Evolutionary conservation across 2,888 invertebrate genomes (phyloP).

Genomic region (Teleiodes luculella): DNA sequence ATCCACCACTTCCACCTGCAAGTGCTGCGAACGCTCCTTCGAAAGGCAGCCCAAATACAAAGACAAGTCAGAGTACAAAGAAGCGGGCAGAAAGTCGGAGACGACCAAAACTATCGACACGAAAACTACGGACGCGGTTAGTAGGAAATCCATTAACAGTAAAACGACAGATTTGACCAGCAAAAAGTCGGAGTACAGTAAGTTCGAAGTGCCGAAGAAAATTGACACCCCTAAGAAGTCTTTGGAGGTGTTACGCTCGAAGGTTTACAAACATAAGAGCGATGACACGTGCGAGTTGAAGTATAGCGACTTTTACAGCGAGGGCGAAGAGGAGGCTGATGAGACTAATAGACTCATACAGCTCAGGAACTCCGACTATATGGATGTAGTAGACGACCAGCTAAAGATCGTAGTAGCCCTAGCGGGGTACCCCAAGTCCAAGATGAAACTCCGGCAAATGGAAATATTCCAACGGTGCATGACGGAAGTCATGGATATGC

Average conservation of each 20-base stretch:
- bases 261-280: conserved; percentile 35
- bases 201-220: conserved; percentile 36
- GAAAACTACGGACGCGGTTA: conserved; percentile 11
- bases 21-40: conserved; percentile 46
- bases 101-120: conserved; percentile 25
- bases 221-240: conserved; percentile 45
- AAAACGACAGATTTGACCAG: conserved; percentile 35
- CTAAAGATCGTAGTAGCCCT: conserved; percentile 58
- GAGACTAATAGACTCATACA: conserved; percentile 61
- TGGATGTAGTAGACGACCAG: conserved; percentile 57
- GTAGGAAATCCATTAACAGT: conserved; percentile 34
- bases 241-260: conserved; percentile 27
- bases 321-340: conserved; percentile 52
- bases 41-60: conserved; percentile 24
- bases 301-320: conserved; percentile 52
- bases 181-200: conserved; percentile 43
- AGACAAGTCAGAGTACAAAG: conserved; percentile 42
- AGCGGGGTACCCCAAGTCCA: conserved; percentile 61
- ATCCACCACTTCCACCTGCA: conserved; percentile 63
- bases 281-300: conserved; percentile 49
- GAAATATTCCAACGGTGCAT: conserved; percentile 55
- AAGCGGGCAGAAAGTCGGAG: conserved; percentile 24
- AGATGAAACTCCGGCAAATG: conserved; percentile 60
- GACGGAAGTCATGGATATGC: conserved; percentile 60
- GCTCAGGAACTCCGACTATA: conserved; percentile 55